These are phyloP conservation scores for Phragmatobia fuliginosa DNA, from an alignment of 2,888 invertebrate species.

Conservation along the genomic window DNA sequence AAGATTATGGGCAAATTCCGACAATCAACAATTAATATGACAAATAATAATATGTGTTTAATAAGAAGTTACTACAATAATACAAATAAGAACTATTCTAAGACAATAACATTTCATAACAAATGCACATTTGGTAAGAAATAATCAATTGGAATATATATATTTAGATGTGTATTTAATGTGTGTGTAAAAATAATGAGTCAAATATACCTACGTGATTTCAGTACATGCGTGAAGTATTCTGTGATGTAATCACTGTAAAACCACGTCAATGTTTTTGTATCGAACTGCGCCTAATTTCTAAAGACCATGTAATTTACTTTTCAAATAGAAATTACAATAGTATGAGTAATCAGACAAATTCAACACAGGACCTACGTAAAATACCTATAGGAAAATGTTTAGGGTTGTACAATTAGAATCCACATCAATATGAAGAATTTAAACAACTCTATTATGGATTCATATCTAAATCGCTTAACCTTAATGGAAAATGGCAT, in stretches of 20 bases:
- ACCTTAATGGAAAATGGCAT: no score
- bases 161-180: no score
- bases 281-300: not conserved
- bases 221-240: conserved; percentile 1
- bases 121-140: not conserved
- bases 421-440: no score
- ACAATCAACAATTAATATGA: not conserved
- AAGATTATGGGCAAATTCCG: not conserved
- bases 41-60: not conserved
- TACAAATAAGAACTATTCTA: not conserved
- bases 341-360: not conserved
- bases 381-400: no score
- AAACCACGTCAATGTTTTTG: not conserved
- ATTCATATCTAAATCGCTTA: no score
- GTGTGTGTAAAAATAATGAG: not conserved
- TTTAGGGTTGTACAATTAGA: no score
- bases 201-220: not conserved
- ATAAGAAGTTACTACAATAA: not conserved
- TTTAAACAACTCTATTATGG: no score
- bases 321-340: not conserved
- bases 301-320: not conserved
- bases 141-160: not conserved
- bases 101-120: not conserved
- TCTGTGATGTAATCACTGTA: not conserved
- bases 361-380: no score